Conservation (phyloP, 2,797 vertebrate genomes). For the Ctenosaura bakeri region DNA sequence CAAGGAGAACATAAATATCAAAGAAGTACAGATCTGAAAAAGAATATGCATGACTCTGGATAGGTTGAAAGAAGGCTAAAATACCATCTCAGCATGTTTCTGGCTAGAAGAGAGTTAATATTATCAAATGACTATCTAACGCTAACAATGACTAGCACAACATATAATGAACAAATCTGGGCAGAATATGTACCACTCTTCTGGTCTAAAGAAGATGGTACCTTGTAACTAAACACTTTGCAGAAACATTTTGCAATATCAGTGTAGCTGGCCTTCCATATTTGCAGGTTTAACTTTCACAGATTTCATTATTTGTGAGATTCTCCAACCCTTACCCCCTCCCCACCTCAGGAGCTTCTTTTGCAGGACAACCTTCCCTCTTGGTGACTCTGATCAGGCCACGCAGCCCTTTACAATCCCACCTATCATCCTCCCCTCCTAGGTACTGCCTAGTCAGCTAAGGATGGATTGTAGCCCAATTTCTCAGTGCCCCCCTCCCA, state of each 20-base stretch:
- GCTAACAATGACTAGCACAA: background rate
- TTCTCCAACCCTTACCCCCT: too few relatives aligned
- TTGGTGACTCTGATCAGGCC: too few relatives aligned
- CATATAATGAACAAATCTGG: background rate
- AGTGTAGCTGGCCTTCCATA: too few relatives aligned
- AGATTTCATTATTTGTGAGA: too few relatives aligned
- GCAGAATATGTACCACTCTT: background rate
- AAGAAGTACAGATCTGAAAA: background rate
- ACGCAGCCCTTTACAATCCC: too few relatives aligned
- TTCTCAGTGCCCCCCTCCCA: too few relatives aligned
- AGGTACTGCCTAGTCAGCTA: too few relatives aligned
- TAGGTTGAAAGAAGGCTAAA: background rate
- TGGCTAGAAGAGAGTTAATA: background rate
- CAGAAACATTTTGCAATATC: background rate
- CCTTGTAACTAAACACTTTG: background rate
- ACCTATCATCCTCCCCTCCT: too few relatives aligned
- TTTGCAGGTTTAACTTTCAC: too few relatives aligned
- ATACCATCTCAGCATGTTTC: background rate
- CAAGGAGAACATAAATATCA: constrained; percentile 14
- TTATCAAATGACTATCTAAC: background rate
- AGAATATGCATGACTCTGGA: constrained; percentile 20
- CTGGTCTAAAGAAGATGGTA: background rate
- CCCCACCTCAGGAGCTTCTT: too few relatives aligned
- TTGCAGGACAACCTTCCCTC: too few relatives aligned
- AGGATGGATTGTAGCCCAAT: too few relatives aligned